phyloP scores from a whole-genome alignment of 2,113 vertebrate species.

The Etheostoma cragini region DNA sequence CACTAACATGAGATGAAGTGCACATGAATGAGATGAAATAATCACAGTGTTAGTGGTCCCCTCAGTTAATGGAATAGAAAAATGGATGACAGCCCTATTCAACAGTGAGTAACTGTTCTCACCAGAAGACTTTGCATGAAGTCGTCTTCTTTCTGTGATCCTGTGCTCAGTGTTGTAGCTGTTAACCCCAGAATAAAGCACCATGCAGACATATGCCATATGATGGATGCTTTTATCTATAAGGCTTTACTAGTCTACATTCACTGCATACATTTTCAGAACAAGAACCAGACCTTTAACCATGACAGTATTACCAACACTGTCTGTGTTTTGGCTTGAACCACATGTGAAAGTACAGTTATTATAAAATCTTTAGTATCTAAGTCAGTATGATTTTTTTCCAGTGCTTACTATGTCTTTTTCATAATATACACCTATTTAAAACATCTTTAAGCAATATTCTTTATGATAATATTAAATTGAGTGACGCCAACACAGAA shows the following conservation, averaged over 20 bases:
- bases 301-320: neutral
- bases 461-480: neutral
- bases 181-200: slow-evolving; percentile 7
- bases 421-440: neutral
- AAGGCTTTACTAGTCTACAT: neutral
- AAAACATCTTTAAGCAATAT: neutral
- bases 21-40: slow-evolving; percentile 54
- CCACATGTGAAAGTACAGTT: neutral
- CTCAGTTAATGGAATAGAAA: slow-evolving; percentile 17
- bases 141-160: slow-evolving; percentile 24
- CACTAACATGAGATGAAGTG: slow-evolving; percentile 43
- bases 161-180: slow-evolving; percentile 1
- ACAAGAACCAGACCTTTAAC: neutral
- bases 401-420: neutral
- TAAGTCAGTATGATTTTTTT: neutral
- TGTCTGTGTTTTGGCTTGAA: neutral
- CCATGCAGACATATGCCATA: neutral
- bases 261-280: slow-evolving; percentile 4
- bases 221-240: slow-evolving; percentile 30
- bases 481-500: neutral
- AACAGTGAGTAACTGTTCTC: slow-evolving; percentile 51
- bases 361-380: neutral
- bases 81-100: slow-evolving; percentile 44
- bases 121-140: slow-evolving; percentile 31
- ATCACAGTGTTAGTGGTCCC: slow-evolving; percentile 39